Percentiles rank a stretch among this genome's conserved stretches.
These are phyloP conservation scores for Macropis europaea DNA, from an alignment of 2,888 invertebrate genomes.

Conservation along the genomic window DNA sequence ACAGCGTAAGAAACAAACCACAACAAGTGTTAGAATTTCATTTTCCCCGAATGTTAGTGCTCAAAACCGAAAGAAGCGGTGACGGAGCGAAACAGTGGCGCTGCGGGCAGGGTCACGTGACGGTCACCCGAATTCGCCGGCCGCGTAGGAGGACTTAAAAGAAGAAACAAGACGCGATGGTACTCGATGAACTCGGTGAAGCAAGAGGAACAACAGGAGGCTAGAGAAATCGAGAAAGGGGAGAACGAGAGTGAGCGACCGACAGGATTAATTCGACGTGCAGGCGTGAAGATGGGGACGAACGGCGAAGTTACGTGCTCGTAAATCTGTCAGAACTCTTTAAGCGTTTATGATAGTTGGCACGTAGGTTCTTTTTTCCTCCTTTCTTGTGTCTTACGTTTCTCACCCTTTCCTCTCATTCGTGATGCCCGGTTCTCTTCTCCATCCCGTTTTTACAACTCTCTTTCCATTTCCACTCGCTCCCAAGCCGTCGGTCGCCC, in stretches of 20 bases:
- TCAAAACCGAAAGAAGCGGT: no score
- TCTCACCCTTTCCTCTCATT: not conserved
- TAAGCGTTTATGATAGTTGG: slow-evolving; percentile 38
- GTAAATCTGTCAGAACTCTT: slow-evolving; percentile 55
- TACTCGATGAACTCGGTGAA: not conserved
- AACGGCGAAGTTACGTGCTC: slow-evolving; percentile 28
- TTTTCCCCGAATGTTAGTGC: no score
- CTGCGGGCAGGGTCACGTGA: no score
- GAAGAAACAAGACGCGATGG: no score
- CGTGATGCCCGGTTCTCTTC: not conserved
- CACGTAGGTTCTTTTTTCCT: slow-evolving; percentile 17
- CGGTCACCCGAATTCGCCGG: no score
- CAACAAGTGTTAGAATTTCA: no score
- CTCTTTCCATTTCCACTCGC: slow-evolving; percentile 7
- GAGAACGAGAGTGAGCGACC: slow-evolving; percentile 33
- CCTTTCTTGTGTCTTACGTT: slow-evolving; percentile 4
- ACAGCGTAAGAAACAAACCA: no score
- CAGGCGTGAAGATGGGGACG: slow-evolving; percentile 3
- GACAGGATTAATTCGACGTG: slow-evolving; percentile 48
- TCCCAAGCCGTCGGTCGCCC: not conserved
- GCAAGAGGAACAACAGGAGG: not conserved
- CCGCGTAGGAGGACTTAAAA: no score
- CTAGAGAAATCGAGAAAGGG: slow-evolving; percentile 6
- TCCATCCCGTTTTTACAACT: slow-evolving; percentile 17
- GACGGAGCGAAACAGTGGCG: no score